A percentile compares a stretch with the other conserved stretches of the same genome.
Evolutionary conservation across 2,113 vertebrate species (phyloP).

Genomic region (Corythaeola cristata): DNA sequence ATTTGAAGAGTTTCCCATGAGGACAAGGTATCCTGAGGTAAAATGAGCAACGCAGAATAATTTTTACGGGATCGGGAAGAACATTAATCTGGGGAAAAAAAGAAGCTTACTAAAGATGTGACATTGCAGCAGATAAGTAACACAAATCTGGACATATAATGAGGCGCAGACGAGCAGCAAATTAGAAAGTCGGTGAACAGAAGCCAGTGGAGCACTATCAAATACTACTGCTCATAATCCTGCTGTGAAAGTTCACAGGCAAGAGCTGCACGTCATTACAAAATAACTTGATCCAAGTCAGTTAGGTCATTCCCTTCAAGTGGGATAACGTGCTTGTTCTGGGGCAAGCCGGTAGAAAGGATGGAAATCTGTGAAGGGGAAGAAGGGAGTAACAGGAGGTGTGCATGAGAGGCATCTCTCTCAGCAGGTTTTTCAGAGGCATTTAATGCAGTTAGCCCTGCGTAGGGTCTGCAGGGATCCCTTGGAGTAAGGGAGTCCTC

Average conservation of each 20-base stretch:
- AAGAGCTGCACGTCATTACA: background rate
- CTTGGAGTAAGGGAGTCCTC: background rate
- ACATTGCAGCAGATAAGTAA: background rate
- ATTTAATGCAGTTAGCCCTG: background rate
- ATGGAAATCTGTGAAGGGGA: background rate
- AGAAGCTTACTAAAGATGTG: background rate
- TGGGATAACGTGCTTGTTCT: accelerated
- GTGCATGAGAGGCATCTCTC: background rate
- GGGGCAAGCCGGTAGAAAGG: background rate
- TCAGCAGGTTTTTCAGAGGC: background rate
- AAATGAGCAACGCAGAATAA: background rate
- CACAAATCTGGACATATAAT: background rate
- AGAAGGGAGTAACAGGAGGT: background rate
- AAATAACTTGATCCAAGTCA: background rate
- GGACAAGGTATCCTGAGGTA: background rate
- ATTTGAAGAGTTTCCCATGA: background rate
- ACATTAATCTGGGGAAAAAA: background rate
- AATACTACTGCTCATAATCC: background rate
- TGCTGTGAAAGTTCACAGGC: background rate
- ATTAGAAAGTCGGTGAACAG: background rate
- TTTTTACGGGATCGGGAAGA: background rate
- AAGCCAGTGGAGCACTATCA: background rate
- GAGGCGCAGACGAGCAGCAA: background rate
- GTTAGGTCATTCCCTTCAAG: background rate
- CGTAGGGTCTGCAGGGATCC: accelerated